Conservation (phyloP, 64 coral and sea anemone genomes). For the Pocillopora damicornis region DNA sequence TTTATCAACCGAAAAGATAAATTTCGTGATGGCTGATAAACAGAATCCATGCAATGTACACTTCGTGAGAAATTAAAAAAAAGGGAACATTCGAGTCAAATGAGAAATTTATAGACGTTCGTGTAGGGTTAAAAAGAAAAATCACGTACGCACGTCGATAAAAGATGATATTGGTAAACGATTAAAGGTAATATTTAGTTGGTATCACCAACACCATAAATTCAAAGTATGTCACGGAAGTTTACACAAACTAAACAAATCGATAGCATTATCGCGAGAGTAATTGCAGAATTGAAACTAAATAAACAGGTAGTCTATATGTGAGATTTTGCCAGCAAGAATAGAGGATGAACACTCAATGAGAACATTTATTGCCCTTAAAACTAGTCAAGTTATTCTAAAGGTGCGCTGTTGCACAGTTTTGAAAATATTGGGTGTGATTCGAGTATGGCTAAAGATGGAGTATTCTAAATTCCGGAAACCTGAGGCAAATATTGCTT, state of each 20-base stretch:
- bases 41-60: neutral
- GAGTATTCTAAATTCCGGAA: slow-evolving; percentile 46
- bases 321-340: neutral
- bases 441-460: slow-evolving; percentile 4
- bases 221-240: slow-evolving; percentile 55
- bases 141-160: slow-evolving; percentile 12
- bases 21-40: neutral
- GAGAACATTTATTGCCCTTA: neutral
- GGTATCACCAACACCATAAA: slow-evolving; percentile 46
- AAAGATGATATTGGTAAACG: slow-evolving; percentile 22
- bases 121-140: slow-evolving; percentile 23
- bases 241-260: slow-evolving; percentile 53
- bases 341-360: neutral
- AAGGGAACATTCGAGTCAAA: neutral
- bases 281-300: slow-evolving; percentile 36
- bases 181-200: slow-evolving; percentile 26
- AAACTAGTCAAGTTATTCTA: neutral
- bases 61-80: neutral
- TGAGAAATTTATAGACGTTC: neutral
- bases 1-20: neutral
- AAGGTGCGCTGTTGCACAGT: neutral
- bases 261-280: slow-evolving; percentile 46
- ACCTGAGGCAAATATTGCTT: slow-evolving; percentile 33
- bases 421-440: slow-evolving; percentile 35
- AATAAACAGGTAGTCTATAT: slow-evolving; percentile 33